Conservation (phyloP, 1,140 invertebrate genomes). For the Apis cerana region DNA sequence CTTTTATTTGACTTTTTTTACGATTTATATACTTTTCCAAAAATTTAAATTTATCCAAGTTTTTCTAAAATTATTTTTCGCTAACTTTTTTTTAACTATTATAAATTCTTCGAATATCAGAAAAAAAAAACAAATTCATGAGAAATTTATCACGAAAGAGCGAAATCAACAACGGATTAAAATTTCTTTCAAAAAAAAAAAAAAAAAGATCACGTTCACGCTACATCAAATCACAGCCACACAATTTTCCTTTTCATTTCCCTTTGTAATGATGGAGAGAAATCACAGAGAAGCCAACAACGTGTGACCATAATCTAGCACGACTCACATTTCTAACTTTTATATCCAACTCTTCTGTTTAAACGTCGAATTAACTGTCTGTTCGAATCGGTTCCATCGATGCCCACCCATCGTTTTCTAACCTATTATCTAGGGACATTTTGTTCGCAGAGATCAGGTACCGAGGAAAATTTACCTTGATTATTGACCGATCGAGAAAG, state of each 20-base stretch:
- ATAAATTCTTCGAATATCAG: too few relatives aligned
- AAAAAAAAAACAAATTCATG: too few relatives aligned
- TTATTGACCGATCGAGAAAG: neutral
- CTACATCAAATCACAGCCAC: neutral
- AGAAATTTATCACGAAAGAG: too few relatives aligned
- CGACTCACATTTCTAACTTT: neutral
- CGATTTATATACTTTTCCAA: too few relatives aligned
- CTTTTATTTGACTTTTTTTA: too few relatives aligned
- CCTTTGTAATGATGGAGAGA: neutral
- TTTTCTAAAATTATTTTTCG: too few relatives aligned
- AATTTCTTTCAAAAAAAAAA: too few relatives aligned
- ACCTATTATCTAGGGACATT: neutral
- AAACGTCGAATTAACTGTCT: neutral
- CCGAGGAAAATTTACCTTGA: neutral
- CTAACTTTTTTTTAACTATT: too few relatives aligned
- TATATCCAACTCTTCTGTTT: neutral
- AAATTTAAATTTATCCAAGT: too few relatives aligned
- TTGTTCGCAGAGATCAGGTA: neutral
- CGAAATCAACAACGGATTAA: too few relatives aligned
- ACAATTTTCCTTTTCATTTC: slow-evolving; percentile 8
- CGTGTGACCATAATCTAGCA: too few relatives aligned
- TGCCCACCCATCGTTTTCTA: neutral
- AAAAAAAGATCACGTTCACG: neutral
- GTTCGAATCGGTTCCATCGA: neutral
- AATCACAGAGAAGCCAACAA: too few relatives aligned